These are phyloP conservation scores for Ennomos erosarius DNA, from an alignment of 2,888 invertebrate genomes.

Conservation along the genomic window DNA sequence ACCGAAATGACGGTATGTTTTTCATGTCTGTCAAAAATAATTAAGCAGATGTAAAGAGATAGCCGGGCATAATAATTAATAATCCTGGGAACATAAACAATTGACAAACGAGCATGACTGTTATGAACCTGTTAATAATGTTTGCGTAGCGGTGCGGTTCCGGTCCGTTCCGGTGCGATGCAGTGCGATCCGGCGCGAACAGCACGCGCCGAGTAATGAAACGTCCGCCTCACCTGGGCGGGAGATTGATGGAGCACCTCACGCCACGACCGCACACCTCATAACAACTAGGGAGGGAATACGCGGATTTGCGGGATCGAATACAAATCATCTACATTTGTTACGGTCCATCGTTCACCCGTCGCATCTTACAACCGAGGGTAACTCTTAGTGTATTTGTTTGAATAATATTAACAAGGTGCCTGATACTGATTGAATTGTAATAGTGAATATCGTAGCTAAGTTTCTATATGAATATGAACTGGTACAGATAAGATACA, in stretches of 20 bases:
- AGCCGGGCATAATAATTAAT: background rate
- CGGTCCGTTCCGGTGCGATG: background rate
- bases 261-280: slow-evolving; percentile 7
- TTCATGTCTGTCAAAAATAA: too few relatives aligned
- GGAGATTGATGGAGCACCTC: slow-evolving; percentile 11
- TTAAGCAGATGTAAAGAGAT: background rate
- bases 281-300: slow-evolving; percentile 7
- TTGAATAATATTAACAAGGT: background rate
- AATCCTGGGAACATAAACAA: background rate
- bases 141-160: slow-evolving; percentile 5
- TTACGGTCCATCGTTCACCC: slow-evolving; percentile 33
- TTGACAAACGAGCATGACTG: slow-evolving; percentile 9
- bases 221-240: slow-evolving; percentile 16
- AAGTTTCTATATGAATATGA: too few relatives aligned
- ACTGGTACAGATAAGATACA: too few relatives aligned
- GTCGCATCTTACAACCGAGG: background rate
- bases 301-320: slow-evolving; percentile 14
- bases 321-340: slow-evolving; percentile 38
- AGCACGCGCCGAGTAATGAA: slow-evolving; percentile 12
- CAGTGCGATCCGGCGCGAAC: slow-evolving; percentile 1
- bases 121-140: slow-evolving; percentile 7
- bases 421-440: too few relatives aligned
- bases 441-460: too few relatives aligned
- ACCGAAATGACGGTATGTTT: too few relatives aligned
- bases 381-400: background rate